phyloP scores from a whole-genome alignment of 2,113 vertebrate species.

The Gymnobelideus leadbeateri region DNA sequence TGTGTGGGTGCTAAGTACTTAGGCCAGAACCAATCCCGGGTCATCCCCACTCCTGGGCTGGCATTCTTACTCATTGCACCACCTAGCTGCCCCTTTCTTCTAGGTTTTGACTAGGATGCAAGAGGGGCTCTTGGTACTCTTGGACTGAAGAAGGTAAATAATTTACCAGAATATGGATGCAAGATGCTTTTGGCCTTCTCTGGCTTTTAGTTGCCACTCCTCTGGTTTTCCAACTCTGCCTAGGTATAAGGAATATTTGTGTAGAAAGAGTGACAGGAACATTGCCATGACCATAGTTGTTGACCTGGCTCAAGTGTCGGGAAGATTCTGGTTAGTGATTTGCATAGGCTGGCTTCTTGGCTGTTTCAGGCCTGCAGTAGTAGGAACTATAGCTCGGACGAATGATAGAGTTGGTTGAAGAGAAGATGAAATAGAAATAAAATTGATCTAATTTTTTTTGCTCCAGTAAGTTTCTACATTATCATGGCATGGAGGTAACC shows the following conservation, averaged over 20 bases:
- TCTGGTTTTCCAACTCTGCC: conserved; percentile 2
- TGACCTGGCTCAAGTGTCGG: neutral
- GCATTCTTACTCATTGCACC: too few relatives aligned
- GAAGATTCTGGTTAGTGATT: neutral
- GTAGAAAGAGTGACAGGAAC: conserved; percentile 19
- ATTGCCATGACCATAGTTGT: neutral
- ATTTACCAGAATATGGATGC: conserved; percentile 18
- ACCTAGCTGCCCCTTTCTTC: too few relatives aligned
- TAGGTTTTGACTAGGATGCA: neutral
- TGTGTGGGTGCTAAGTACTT: too few relatives aligned
- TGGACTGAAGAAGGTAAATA: neutral
- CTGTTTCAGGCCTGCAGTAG: neutral
- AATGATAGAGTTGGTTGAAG: neutral
- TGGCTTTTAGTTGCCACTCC: neutral
- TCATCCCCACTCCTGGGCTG: too few relatives aligned
- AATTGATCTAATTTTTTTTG: neutral
- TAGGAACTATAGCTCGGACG: neutral
- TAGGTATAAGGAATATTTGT: conserved; percentile 5
- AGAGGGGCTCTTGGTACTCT: neutral
- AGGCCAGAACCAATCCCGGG: too few relatives aligned
- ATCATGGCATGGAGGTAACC: neutral
- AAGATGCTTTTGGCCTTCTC: neutral
- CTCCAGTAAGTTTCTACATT: neutral
- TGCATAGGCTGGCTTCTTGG: neutral
- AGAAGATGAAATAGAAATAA: neutral